phyloP scores from a whole-genome alignment of 2,113 vertebrate species.

The Etheostoma spectabile region DNA sequence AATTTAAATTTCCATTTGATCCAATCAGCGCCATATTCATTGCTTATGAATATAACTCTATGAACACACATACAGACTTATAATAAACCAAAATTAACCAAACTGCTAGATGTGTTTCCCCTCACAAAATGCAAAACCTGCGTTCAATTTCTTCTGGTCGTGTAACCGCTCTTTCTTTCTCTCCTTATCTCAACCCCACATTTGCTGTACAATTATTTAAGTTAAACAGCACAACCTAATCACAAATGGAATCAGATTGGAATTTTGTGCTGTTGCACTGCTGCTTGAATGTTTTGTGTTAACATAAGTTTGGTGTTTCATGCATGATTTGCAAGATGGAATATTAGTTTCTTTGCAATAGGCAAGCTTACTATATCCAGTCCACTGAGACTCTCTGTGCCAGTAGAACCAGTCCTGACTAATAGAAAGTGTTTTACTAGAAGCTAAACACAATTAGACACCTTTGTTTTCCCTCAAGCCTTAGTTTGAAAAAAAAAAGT shows the following conservation, averaged over 20 bases:
- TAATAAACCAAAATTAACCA: not conserved
- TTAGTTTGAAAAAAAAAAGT: no score
- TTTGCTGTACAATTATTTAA: not conserved
- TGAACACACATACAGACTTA: not conserved
- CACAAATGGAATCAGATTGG: not conserved
- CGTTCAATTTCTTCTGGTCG: not conserved
- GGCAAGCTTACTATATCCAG: no score
- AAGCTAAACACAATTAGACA: no score
- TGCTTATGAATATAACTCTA: not conserved
- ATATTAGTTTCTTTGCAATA: not conserved
- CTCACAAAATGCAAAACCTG: not conserved
- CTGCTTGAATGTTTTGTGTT: not conserved
- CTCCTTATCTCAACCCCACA: not conserved
- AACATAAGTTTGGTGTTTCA: not conserved
- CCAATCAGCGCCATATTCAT: not conserved
- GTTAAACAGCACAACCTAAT: not conserved
- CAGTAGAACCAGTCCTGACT: no score
- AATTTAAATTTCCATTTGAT: constrained; percentile 10
- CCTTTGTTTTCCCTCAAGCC: no score
- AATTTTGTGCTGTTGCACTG: not conserved
- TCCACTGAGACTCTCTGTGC: no score
- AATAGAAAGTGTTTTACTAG: no score
- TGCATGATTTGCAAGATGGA: not conserved
- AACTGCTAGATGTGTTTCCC: not conserved
- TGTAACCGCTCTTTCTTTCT: not conserved